Base-by-base conservation (phyloP, 2,888 invertebrate species). In the Eupithecia subumbrata region DNA sequence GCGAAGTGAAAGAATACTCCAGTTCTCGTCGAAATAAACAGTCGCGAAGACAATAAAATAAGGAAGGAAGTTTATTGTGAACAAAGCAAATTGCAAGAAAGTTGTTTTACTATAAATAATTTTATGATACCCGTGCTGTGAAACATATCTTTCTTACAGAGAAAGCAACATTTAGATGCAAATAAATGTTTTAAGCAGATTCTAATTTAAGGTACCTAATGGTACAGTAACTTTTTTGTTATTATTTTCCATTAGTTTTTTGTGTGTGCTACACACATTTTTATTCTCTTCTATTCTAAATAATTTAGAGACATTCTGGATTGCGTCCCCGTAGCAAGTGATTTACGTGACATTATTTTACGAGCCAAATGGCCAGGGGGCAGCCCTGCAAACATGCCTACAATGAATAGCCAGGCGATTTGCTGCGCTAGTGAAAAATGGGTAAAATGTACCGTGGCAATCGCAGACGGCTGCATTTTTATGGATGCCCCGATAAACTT, bases 381-480 rank as follows among this genome's bases (percentile, higher is more conserved):
- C 75, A 80, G 63, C 81, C 80, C 81, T 82, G 76, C 67, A 45
- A 69, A 48, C 72, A 76, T 74, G 68, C 76, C 69, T 69, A 81
- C 82, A 82, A 83, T 82, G 84, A 86, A 87, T 87, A 84, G 84
- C 83, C 80, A 74, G 84, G 82, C 82, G 84, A 86, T 87, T 86
- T 83, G 85, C 86, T 79, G 84, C 82, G 84, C 84, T 75, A 78
- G 82, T 84, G 83, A 86, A 85, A 85, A 86, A 87, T 84, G 83
- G 81, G 77, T 79, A 80, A 83, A 84, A 83, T 84, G 82, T 82
- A 82, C 82, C 77, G 78, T 81, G 78, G 82, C 73, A 80, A 82
- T 80, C 75, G 80, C 81, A 74, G 77, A 81, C 79, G 78, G 81
- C 78, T 75, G 84, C 82, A 82, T 84, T 87, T 88, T 86, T 84